Percentiles rank a stretch among this genome's conserved stretches.
These are phyloP conservation scores for Lasiurus borealis DNA, from an alignment of 2,113 vertebrate genomes.

Conservation along the genomic window DNA sequence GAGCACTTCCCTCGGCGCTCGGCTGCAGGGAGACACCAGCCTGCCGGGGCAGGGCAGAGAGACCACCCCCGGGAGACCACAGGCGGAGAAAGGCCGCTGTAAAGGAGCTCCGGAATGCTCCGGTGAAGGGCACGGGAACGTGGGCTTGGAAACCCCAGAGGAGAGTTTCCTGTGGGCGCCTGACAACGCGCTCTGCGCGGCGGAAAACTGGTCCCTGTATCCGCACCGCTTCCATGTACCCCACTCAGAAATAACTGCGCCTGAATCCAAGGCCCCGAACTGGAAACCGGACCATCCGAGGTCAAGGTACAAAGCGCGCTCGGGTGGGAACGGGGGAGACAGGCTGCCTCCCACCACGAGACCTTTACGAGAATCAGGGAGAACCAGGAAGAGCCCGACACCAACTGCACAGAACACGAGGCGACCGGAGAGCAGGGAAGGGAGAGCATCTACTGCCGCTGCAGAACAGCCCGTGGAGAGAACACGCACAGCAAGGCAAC, in stretches of 20 bases:
- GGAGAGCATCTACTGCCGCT: accelerated
- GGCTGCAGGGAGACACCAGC: background rate
- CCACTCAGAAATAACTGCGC: background rate
- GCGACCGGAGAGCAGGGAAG: accelerated
- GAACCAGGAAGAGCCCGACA: background rate
- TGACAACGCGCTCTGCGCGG: no score
- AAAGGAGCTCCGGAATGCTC: accelerated
- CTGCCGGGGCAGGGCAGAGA: background rate
- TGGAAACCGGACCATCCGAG: slow-evolving; percentile 63
- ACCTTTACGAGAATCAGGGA: background rate
- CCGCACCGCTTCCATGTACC: no score
- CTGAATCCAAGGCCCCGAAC: background rate
- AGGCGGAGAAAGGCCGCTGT: background rate
- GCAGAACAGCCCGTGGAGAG: accelerated
- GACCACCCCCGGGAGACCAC: background rate
- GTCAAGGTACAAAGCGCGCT: background rate
- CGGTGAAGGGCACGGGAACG: background rate
- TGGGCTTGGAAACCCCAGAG: no score
- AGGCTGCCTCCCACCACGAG: background rate
- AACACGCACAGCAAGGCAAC: background rate
- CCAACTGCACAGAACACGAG: background rate
- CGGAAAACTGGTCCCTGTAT: no score
- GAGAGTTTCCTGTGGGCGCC: background rate
- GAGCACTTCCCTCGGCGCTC: no score
- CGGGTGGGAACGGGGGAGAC: background rate